These are phyloP conservation scores for Temnothorax unifasciatus DNA, from an alignment of 2,888 invertebrate species.

Conservation along the genomic window DNA sequence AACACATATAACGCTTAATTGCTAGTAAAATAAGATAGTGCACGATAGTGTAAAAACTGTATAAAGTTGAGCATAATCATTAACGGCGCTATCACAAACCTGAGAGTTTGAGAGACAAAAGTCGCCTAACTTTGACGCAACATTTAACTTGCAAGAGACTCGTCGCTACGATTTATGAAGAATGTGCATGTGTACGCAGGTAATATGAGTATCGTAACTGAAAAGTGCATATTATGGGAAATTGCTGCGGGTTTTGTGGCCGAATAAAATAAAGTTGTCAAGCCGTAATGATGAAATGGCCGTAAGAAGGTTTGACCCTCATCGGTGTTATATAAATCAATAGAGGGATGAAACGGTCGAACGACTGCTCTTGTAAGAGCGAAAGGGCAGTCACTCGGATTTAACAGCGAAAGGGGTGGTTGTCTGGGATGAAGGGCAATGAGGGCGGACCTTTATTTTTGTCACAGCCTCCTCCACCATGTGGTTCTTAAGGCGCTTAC, in stretches of 20 bases:
- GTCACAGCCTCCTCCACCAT: slow-evolving; percentile 96
- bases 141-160: slow-evolving; percentile 47
- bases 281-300: slow-evolving; percentile 21
- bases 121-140: slow-evolving; percentile 34
- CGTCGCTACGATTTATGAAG: slow-evolving; percentile 26
- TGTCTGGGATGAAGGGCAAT: slow-evolving; percentile 60
- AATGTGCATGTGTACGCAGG: slow-evolving; percentile 26
- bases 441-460: slow-evolving; percentile 92
- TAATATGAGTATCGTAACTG: slow-evolving; percentile 15
- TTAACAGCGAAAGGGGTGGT: slow-evolving; percentile 21
- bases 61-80: slow-evolving; percentile 44
- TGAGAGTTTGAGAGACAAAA: slow-evolving; percentile 74
- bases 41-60: slow-evolving; percentile 45
- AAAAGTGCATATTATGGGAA: slow-evolving; percentile 24
- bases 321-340: slow-evolving; percentile 39
- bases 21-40: slow-evolving; percentile 51
- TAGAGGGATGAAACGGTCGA: slow-evolving; percentile 31
- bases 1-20: slow-evolving; percentile 44
- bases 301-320: not conserved
- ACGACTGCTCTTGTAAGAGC: slow-evolving; percentile 37
- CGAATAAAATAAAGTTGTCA: slow-evolving; percentile 36
- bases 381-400: slow-evolving; percentile 40
- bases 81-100: slow-evolving; percentile 70
- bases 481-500: slow-evolving; percentile 94
- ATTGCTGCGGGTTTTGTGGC: slow-evolving; percentile 6